These are phyloP conservation scores for Galendromus occidentalis DNA, from an alignment of 1,140 invertebrate genomes.

Conservation along the genomic window DNA sequence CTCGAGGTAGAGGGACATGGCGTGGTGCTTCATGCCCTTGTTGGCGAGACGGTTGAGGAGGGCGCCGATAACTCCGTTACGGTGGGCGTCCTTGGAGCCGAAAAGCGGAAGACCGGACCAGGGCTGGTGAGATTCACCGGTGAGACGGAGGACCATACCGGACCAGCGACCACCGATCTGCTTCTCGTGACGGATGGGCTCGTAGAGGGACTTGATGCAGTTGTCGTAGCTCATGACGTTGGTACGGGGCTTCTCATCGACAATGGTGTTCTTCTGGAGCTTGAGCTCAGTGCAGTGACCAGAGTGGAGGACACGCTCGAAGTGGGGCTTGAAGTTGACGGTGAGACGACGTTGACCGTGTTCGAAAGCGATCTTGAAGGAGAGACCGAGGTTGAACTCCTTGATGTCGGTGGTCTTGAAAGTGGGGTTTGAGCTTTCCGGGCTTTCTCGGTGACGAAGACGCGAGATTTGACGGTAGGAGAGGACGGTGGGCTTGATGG, in stretches of 20 bases:
- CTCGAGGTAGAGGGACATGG: constrained; percentile 2
- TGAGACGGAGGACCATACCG: background rate
- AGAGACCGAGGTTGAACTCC: background rate
- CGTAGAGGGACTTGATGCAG: background rate
- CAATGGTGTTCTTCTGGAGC: background rate
- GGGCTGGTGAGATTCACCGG: constrained; percentile 9
- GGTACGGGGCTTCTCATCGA: background rate
- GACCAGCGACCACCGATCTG: background rate
- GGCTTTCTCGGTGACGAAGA: background rate
- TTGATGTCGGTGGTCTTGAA: background rate
- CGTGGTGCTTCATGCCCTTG: constrained; percentile 1
- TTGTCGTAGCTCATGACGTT: background rate
- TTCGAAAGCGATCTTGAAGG: background rate
- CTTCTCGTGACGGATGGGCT: background rate
- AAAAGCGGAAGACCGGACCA: background rate
- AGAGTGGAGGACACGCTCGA: constrained; percentile 10
- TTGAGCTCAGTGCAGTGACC: constrained; percentile 10
- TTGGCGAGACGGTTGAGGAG: background rate
- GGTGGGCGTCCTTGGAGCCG: background rate
- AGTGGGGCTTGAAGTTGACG: background rate
- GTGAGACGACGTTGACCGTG: background rate
- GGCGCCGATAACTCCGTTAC: background rate
- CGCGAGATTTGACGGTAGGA: background rate
- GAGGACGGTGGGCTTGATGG: background rate
- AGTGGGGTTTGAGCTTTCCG: background rate